A percentile compares a stretch with the other conserved stretches of the same genome.
Conservation (phyloP, 2,797 vertebrate species). For the Ctenosaura bakeri region DNA sequence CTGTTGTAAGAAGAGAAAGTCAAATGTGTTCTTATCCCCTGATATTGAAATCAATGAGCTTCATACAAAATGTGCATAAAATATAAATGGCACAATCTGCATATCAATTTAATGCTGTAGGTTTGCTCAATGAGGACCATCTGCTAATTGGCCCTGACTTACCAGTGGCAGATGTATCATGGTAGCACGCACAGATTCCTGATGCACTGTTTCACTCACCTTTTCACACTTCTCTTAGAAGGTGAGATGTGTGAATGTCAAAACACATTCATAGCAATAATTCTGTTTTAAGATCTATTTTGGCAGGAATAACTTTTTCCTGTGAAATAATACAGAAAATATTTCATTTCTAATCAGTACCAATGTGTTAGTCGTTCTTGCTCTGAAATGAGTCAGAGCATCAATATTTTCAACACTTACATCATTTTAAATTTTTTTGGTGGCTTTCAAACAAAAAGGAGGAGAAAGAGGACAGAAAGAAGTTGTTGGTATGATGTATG, state of each 20-base stretch:
- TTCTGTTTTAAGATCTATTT: neutral
- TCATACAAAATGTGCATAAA: constrained; percentile 10
- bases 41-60: neutral
- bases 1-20: neutral
- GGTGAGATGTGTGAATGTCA: neutral
- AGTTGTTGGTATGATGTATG: neutral
- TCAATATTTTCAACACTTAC: constrained; percentile 23
- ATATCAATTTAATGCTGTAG: neutral
- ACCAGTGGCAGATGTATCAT: neutral
- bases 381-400: neutral
- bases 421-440: neutral
- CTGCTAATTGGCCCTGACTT: neutral
- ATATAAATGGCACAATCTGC: neutral
- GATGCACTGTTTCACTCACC: neutral
- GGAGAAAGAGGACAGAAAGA: no score
- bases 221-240: neutral
- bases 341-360: constrained; percentile 9
- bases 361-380: constrained; percentile 27
- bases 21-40: neutral
- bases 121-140: neutral
- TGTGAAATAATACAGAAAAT: neutral
- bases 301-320: constrained; percentile 15
- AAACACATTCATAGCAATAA: neutral
- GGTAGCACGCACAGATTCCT: neutral
- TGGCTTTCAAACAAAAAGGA: neutral